Evolutionary conservation across 1,140 invertebrate species (phyloP).

Genomic region (Pogonomyrmex barbatus): DNA sequence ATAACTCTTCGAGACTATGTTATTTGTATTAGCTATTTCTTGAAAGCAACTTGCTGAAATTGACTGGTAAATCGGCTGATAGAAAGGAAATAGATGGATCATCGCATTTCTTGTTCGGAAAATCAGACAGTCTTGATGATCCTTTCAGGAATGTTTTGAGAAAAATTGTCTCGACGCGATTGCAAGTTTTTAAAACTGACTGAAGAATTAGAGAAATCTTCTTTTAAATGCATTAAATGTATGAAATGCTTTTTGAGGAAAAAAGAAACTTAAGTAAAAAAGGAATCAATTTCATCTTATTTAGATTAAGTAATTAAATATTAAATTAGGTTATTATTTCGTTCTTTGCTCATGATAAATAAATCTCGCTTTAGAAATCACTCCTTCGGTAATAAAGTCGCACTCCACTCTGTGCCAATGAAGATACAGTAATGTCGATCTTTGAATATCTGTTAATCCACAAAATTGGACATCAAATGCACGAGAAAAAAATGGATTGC

Average conservation of each 20-base stretch:
- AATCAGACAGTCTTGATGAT: not conserved
- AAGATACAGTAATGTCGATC: slow-evolving; percentile 21
- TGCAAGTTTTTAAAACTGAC: not conserved
- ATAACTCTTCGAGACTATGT: slow-evolving; percentile 67
- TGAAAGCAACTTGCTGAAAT: slow-evolving; percentile 30
- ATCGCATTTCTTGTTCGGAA: not conserved
- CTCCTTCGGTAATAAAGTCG: not conserved
- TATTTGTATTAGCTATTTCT: slow-evolving; percentile 51
- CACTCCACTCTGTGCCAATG: not conserved
- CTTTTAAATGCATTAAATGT: not conserved
- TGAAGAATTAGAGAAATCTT: not conserved
- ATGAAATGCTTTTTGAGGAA: not conserved
- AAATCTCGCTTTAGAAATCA: not conserved
- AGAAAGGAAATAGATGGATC: slow-evolving; percentile 13
- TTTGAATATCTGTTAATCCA: slow-evolving; percentile 69
- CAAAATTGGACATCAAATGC: slow-evolving; percentile 49
- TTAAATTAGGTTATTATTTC: not conserved
- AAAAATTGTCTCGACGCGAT: not conserved
- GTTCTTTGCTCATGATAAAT: not conserved
- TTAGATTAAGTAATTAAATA: not conserved
- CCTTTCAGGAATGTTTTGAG: not conserved
- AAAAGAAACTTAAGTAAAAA: not conserved
- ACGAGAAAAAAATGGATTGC: slow-evolving; percentile 22
- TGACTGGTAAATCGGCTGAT: slow-evolving; percentile 25
- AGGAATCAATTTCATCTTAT: not conserved